Evolutionary conservation across 2,113 vertebrate genomes (phyloP), one percentile per base, ranked within the genome.

Genomic region (Campylomormyrus numenius): DNA sequence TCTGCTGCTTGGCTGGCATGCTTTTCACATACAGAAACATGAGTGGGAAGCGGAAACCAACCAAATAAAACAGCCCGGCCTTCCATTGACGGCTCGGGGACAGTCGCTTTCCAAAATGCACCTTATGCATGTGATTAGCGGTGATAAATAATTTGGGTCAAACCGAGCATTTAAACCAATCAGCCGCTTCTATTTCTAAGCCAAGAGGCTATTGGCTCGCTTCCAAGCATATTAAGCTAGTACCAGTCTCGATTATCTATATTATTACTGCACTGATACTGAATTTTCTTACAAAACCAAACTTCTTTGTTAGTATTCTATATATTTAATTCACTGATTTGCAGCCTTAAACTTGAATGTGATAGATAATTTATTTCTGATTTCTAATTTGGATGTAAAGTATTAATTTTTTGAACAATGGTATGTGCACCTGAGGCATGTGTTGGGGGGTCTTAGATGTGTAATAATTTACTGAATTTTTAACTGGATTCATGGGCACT

Each of bases 1-100:
- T 97, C 97, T 96, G 95, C 94, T 97, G 96, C 94, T 88, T 91
- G 91, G 93, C 95, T 95, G 96, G 96, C 97, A 97, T 97, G 96
- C 96, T 96, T 96, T 97, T 97, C 96, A 97, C 95, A 96, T n/a
- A 93, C 95, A 95, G 95, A 95, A 95, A 95, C 94, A 95, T 93
- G 92, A 95, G 94, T 93, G 94, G 31, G 93, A 94, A 96, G 93
- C 92, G 93, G 94, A 96, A 95, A 93, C 92, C 94, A 92, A 88
- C 53, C 93, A 94, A 96, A 95, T 94, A 94, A 95, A 96, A 94
- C 92, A 92, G 94, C 93, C 89, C 89, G 93, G 91, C 92, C 94
- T 93, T 94, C 93, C 94, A 92, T 96, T 96, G 95, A 95, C 94
- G 94, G 93, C 91, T 94, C 93, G 91, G 91, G 93, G 93, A 92